Evolutionary conservation across 2,888 invertebrate species (phyloP), one percentile per base, ranked within the genome.

Genomic region (Plusia festucae): DNA sequence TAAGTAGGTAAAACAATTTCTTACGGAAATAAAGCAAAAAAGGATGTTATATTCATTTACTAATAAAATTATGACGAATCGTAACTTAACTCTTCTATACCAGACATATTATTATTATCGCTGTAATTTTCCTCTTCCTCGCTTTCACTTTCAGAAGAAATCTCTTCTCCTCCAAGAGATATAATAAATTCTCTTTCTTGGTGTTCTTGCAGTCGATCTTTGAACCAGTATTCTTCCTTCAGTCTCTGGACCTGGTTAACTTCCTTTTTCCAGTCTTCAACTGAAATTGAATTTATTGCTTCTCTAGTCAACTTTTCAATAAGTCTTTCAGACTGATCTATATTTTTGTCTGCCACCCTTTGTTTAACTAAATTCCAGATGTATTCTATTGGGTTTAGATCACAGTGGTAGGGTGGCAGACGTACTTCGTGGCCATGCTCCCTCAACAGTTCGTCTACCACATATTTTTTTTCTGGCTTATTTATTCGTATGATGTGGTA

Each of bases 331-430:
- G 72, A 78, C 53, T 83, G 81, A 20, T 34, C 24, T 11, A 82
- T 24, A 51, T 83, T 82, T 80, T 82, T 81, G 24, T 81, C 82
- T 67, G 80, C 79, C 70, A 82, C 79, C 65, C 78, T 76, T 68
- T 78, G 80, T 24, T 82, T 80, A 2, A 81, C 58, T 30, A 81
- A 56, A 66, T 81, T 80, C 78, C 81, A 80, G 7, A 81, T 73
- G 16, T 80, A 80, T 24, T 24, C 24, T 24, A 24, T 24, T 24
- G 24, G 24, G 5, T 24, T 24, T 24, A 24, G 5, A 24, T 68
- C 76, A 59, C 69, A 73, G 20, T 65, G 61, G 53, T 73, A 75
- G 34, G 72, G 77, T 63, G 76, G 74, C 63, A 78, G 68, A 62
- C 78, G 68, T 22, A 76, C 30, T 73, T 76, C 75, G 0, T 78